phyloP scores from a whole-genome alignment of 1,140 invertebrate genomes.

The Bactericera cockerelli region DNA sequence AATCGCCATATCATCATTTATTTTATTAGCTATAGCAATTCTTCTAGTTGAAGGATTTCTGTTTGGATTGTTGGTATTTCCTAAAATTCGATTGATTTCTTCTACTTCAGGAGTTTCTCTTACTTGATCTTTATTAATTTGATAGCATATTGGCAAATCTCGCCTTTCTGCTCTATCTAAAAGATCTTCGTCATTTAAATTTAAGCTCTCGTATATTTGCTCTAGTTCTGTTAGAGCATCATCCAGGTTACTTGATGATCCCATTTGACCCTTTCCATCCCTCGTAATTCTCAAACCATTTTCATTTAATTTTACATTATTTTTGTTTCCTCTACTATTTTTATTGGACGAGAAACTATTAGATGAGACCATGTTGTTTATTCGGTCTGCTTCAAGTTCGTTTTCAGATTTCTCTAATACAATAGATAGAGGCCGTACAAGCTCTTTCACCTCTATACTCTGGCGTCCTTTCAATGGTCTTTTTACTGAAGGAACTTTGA shows the following conservation, averaged over 20 bases:
- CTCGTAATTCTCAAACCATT: conserved; percentile 14
- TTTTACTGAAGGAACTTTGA: neutral
- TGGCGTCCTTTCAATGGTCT: neutral
- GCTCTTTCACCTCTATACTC: neutral
- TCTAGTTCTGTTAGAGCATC: conserved; percentile 76
- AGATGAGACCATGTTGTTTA: neutral
- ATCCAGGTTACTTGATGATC: conserved; percentile 59
- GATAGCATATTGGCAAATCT: conserved; percentile 37
- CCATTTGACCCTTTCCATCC: conserved; percentile 25
- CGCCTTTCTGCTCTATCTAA: conserved; percentile 57
- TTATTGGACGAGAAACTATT: neutral
- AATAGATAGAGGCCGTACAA: conserved; percentile 24
- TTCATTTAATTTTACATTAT: conserved; percentile 16
- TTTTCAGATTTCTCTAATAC: conserved; percentile 25
- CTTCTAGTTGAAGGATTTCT: neutral
- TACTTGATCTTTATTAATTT: neutral
- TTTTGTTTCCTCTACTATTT: conserved; percentile 13
- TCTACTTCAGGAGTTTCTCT: neutral
- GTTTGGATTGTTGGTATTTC: neutral
- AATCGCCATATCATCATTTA: conserved; percentile 65
- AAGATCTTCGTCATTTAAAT: conserved; percentile 63
- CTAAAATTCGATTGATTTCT: neutral
- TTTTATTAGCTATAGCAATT: conserved; percentile 35
- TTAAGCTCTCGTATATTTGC: conserved; percentile 70
- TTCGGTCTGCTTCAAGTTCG: conserved; percentile 10